Evolutionary conservation across 53 echinoderm and acorn worm species (phyloP).

Genomic region (Holothuria leucospilota): DNA sequence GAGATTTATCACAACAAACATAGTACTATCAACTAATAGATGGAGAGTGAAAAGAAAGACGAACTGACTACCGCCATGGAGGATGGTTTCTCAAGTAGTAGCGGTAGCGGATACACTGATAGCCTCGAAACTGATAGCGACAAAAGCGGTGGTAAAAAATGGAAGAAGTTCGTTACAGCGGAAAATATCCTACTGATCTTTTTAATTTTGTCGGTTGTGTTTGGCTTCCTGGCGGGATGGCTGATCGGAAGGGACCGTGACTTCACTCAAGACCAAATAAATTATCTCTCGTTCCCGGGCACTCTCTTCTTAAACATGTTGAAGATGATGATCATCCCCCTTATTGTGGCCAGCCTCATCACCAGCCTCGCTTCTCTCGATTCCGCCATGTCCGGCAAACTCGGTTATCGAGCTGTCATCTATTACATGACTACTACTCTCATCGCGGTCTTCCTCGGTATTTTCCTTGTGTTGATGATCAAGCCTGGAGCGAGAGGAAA

Average conservation of each 20-base stretch:
- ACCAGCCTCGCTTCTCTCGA: conserved; percentile 88
- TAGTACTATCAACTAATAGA: too few relatives aligned
- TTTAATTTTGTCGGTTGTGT: conserved; percentile 77
- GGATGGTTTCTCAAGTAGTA: conserved; percentile 11
- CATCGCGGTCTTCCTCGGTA: conserved; percentile 91
- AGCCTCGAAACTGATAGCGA: background rate
- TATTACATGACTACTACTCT: conserved; percentile 93
- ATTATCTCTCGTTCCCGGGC: conserved; percentile 96
- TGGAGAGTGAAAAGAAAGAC: too few relatives aligned
- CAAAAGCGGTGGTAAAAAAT: conserved; percentile 32
- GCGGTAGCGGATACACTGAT: background rate
- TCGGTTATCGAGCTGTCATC: conserved; percentile 81
- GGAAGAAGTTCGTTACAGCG: conserved; percentile 57
- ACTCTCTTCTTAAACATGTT: conserved; percentile 94
- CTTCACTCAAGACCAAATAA: conserved; percentile 81
- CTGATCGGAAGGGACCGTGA: conserved; percentile 72
- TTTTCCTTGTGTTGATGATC: conserved; percentile 81
- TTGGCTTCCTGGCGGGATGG: conserved; percentile 89
- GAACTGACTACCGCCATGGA: too few relatives aligned
- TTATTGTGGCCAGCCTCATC: conserved; percentile 92
- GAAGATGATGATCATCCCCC: conserved; percentile 98
- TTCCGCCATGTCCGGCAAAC: conserved; percentile 86
- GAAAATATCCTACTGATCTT: conserved; percentile 87
- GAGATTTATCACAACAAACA: too few relatives aligned
- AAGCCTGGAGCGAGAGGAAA: conserved; percentile 71